Evolutionary conservation across 2,888 invertebrate genomes (phyloP).

Genomic region (Drosophila ezoana): DNA sequence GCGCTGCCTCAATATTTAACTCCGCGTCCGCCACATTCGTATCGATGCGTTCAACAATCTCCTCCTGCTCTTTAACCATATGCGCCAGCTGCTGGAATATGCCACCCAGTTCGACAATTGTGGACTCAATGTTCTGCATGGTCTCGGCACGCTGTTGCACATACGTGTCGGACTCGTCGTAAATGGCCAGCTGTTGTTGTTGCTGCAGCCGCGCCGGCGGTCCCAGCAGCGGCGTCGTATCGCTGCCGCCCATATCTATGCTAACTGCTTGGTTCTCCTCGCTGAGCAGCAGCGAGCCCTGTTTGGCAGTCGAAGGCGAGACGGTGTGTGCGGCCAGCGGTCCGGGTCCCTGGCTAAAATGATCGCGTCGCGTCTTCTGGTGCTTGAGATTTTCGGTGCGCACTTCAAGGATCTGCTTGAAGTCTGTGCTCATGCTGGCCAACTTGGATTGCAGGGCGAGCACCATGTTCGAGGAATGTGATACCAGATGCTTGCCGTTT

Average conservation of each 20-base stretch:
- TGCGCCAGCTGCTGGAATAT: slow-evolving; percentile 98
- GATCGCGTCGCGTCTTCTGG: slow-evolving; percentile 96
- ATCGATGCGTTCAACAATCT: slow-evolving; percentile 99
- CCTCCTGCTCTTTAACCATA: slow-evolving; percentile 95
- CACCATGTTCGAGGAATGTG: slow-evolving; percentile 97
- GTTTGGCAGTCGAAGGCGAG: slow-evolving; percentile 87
- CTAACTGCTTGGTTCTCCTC: slow-evolving; percentile 91
- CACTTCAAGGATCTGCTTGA: slow-evolving; percentile 98
- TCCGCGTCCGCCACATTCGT: slow-evolving; percentile 97
- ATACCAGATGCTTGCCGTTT: slow-evolving; percentile 92
- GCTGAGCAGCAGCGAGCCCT: slow-evolving; percentile 84
- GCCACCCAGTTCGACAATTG: slow-evolving; percentile 99
- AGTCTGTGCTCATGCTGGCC: slow-evolving; percentile 98
- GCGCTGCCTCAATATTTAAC: slow-evolving; percentile 98
- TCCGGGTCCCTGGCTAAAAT: slow-evolving; percentile 88
- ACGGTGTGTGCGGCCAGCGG: slow-evolving; percentile 86
- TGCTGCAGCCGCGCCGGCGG: slow-evolving; percentile 83
- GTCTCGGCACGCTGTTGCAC: slow-evolving; percentile 97
- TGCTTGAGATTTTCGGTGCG: slow-evolving; percentile 98
- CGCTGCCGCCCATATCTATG: slow-evolving; percentile 91
- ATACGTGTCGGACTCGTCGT: slow-evolving; percentile 95
- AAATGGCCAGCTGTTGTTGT: slow-evolving; percentile 89
- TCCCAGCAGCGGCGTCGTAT: slow-evolving; percentile 84
- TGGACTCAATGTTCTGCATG: slow-evolving; percentile 99
- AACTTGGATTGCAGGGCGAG: slow-evolving; percentile 96